Base-by-base conservation (phyloP, 2,797 vertebrate species). In the Gymnothorax javanicus region DNA sequence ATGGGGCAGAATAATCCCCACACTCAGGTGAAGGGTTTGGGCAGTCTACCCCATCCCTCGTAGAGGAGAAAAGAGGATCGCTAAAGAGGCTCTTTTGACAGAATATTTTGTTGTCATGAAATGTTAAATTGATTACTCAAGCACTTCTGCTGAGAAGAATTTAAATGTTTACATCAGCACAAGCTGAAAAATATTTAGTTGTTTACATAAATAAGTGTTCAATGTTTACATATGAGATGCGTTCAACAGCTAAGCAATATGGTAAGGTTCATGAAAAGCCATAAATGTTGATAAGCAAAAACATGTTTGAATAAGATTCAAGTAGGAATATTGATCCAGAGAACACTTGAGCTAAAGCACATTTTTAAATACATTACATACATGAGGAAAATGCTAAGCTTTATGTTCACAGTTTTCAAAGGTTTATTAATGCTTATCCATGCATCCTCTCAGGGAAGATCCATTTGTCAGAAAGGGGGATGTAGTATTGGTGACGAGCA, bases 1-100 rank as follows among this genome's bases (percentile, higher is more conserved):
- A 71, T 27, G 69, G 25, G 69, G 69, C 69, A 71, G 69, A 71
- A 71, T 71, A 71, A 71, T 71, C 25, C 69, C n/a, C 69, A 71
- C 69, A 71, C 23, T 71, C 69, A 71, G 69, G 23, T 7, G 69
- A 23, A 71, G 69, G 69, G 69, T 25, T 71, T 71, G 69, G 69
- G 69, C 23, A 71, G 69, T 71, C 69, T 71, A 71, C 69, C 69
- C 69, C 69, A 71, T 25, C 67, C n/a, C 4, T 20, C 69, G 0
- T 27, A 71, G 5, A 71, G 8, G 27, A 27, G 12, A 25, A 27
- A 71, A 71, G 23, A 20, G 23, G 15, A 17, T 9, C 17, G 17
- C 17, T 43, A 6, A 69, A 23, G 6, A 69, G 13, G n/a, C 13
- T 69, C 6, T 69, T 20, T 69, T 69, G 64, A 20, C n/a, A 3